A percentile compares a stretch with the other conserved stretches of the same genome.
These are phyloP conservation scores for roundworm (Caenorhabditis elegans) DNA, from an alignment of 1,140 invertebrate species.

Conservation along the genomic window DNA sequence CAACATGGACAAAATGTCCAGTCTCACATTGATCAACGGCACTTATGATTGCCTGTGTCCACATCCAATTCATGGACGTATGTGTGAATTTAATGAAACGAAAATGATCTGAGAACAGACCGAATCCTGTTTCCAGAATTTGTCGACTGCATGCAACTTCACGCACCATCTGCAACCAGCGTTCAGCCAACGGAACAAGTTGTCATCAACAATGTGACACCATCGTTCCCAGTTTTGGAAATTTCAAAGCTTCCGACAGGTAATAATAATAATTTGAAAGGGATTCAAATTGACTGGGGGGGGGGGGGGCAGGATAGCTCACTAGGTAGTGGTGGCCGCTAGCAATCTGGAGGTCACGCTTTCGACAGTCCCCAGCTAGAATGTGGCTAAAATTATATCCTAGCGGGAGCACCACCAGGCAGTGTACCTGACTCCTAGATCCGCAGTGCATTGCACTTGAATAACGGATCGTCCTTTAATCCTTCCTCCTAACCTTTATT, in stretches of 20 bases:
- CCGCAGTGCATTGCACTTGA: too few species aligned
- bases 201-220: slow-evolving; percentile 9
- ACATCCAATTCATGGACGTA: slow-evolving; percentile 34
- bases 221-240: background rate
- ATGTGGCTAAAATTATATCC: too few species aligned
- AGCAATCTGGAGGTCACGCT: too few species aligned
- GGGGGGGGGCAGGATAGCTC: too few species aligned
- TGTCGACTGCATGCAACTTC: slow-evolving; percentile 42
- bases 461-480: too few species aligned
- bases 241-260: background rate
- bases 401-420: too few species aligned
- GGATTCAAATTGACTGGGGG: too few species aligned
- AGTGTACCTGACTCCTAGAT: too few species aligned
- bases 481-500: too few species aligned
- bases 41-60: slow-evolving; percentile 43
- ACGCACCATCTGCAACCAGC: slow-evolving; percentile 10
- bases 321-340: too few species aligned
- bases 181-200: background rate
- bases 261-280: background rate
- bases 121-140: slow-evolving; percentile 37
- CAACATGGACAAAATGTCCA: slow-evolving; percentile 14
- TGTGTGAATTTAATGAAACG: background rate
- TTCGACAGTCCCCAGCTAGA: too few species aligned
- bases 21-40: slow-evolving; percentile 3
- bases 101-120: background rate